phyloP scores from a whole-genome alignment of 2,888 invertebrate species.

The Volucella inanis region DNA sequence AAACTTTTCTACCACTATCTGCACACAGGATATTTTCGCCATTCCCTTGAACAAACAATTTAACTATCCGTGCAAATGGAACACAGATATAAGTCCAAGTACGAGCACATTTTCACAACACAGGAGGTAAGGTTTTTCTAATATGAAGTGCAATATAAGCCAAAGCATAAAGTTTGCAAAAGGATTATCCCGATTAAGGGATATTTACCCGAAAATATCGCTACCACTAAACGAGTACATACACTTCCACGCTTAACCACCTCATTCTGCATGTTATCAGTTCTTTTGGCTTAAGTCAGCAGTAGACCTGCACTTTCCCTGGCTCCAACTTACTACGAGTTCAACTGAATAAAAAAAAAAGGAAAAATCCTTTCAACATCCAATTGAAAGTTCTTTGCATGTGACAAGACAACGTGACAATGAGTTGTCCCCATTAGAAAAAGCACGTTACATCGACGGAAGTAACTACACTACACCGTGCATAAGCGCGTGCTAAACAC shows the following conservation, averaged over 20 bases:
- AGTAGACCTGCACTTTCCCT: not conserved
- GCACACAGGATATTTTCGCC: conserved; percentile 73
- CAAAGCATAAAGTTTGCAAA: conserved; percentile 63
- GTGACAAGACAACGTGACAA: conserved; percentile 67
- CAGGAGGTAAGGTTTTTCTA: not conserved
- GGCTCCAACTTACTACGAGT: not conserved
- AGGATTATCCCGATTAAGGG: conserved; percentile 70
- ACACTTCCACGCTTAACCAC: conserved; percentile 1
- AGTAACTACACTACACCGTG: conserved; percentile 42
- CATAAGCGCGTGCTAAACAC: conserved; percentile 55
- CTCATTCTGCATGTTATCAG: no score
- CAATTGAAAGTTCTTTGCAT: conserved; percentile 25
- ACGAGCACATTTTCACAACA: conserved; percentile 7
- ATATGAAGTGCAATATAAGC: conserved; percentile 8
- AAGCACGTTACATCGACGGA: conserved; percentile 54
- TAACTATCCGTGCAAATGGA: conserved; percentile 76
- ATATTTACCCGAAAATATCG: conserved; percentile 67
- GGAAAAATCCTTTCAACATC: not conserved
- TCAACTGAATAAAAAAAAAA: not conserved
- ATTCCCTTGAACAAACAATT: conserved; percentile 80
- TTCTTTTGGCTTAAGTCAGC: no score
- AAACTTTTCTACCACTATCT: conserved; percentile 68
- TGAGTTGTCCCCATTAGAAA: conserved; percentile 16
- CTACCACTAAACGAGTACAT: conserved; percentile 10
- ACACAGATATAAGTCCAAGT: conserved; percentile 33